Base-by-base conservation (phyloP, 2,888 invertebrate species). In the Meandrusa payeni region DNA sequence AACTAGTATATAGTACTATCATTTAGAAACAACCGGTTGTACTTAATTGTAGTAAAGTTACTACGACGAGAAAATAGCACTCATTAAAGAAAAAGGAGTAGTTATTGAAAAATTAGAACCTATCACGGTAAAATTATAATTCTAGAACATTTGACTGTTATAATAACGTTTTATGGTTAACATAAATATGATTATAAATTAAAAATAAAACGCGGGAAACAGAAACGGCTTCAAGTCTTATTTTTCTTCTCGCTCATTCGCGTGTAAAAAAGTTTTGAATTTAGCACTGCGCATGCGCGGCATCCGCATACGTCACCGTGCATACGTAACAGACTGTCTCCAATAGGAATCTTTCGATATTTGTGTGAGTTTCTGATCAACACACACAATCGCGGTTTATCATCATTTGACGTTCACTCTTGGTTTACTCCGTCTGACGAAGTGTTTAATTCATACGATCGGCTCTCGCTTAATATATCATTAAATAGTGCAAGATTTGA, bases 281-380 rank as follows among this genome's bases (percentile, higher is more conserved):
- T 64, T 58, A n/a, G 54, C 50, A 50, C 51, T 63, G 72, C 81
- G 81, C 82, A 80, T 79, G 80, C 77, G 74, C 71, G 41, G 58
- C 58, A 60, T 72, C 66, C 63, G 68, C 57, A 52, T 65, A 76
- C 77, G 76, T 78, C 77, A 74, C 44, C 36, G 40, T 50, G 52
- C 24, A 72, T 75, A 73, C 69, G 74, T 79, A 79, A 77, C 69
- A 65, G 47, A 44, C 39, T 19, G 33, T 50, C 52, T 58, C 83
- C 83, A 86, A 85, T 85, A 64, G 64, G 46, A 48, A 51, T 45
- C 59, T 65, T 67, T 67, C 55, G 4, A 3, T 15, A 60, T 58
- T 67, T 47, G 65, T 48, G 78, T 80, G 78, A 83, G 75, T 27
- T 57, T 64, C 63, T 55, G 57, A 50, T 44, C 59, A 54, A 65